Evolutionary conservation across 2,888 invertebrate genomes (phyloP).

Genomic region (Poecilobothrus nobilitatus): DNA sequence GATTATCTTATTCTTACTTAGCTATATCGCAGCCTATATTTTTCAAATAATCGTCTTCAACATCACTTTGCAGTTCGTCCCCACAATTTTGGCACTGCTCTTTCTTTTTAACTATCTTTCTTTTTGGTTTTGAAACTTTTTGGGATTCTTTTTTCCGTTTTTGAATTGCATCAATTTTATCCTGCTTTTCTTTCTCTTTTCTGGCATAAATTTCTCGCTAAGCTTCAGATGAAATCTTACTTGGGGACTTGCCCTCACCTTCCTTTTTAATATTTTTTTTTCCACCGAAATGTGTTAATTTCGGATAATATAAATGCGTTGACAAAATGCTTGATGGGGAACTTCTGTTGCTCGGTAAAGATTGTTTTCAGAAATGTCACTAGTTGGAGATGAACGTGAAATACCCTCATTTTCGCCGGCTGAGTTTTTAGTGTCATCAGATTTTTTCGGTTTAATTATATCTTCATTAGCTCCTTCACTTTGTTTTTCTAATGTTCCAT

Average conservation of each 20-base stretch:
- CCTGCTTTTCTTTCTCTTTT: conserved; percentile 16
- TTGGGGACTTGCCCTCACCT: conserved; percentile 11
- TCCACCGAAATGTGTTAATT: neutral
- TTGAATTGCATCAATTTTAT: no score
- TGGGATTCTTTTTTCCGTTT: conserved; percentile 11
- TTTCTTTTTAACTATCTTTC: conserved; percentile 10
- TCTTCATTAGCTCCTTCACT: no score
- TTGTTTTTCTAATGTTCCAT: no score
- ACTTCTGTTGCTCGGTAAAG: no score
- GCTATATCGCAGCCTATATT: conserved; percentile 16
- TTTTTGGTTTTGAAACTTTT: conserved; percentile 12
- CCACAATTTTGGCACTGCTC: conserved; percentile 14
- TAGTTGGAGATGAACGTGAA: no score
- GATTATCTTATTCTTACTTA: conserved; percentile 7
- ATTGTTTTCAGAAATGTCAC: no score
- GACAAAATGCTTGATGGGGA: no score
- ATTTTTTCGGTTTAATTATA: no score
- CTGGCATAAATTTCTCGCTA: conserved; percentile 15
- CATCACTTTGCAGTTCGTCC: conserved; percentile 16
- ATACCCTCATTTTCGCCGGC: no score
- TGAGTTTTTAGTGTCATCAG: no score
- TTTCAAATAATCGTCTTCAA: conserved; percentile 16
- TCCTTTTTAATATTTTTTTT: neutral
- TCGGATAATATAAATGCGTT: no score
- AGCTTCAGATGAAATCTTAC: conserved; percentile 16